Base-by-base conservation (phyloP, 2,797 vertebrate species). In the Brotogeris chrysoptera region DNA sequence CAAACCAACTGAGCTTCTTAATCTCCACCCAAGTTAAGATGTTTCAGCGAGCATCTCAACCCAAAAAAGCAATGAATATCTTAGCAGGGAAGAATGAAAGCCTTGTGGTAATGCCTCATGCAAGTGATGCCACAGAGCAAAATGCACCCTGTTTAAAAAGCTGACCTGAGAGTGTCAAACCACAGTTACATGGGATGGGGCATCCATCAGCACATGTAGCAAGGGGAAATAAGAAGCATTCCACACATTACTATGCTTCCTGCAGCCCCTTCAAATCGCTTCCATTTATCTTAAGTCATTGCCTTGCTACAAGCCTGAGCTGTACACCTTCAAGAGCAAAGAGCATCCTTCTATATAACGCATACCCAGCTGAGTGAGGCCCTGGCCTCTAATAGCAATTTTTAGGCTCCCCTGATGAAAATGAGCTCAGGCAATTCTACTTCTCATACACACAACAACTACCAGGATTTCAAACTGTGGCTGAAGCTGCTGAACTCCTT, bases 31-130 rank as follows among this genome's bases (percentile, higher is more conserved):
- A n/a, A n/a, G n/a, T n/a, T n/a, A n/a, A n/a, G 27, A 81, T 86
- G 65, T 71, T 80, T 13, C 10, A 19, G 24, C 0, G 2, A 79
- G 24, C 27, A 30, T 6, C 49, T 17, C 70, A 43, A 9, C 50
- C 53, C 55, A 9, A 64, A 68, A 68, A 24, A 74, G 49, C 7
- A 32, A 11, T 53, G 57, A 63, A 72, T 36, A 18, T 13, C 39
- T 41, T 3, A 10, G 69, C 0, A 2, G 11, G 38, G 15, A 83
- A 50, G 36, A 80, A 52, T 0, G 6, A n/a, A 2, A 73, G 28
- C 41, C 32, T 47, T 0, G 0, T 39, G n/a, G 32, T 8, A 43
- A 46, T 2, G 20, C 20, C 25, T 74, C 50, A 16, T 0, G 0
- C 8, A 23, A n/a, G 63, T 0, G 14, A 38, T 20, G 2, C 1